Conservation (phyloP, 2,797 vertebrate genomes). For the Typhlichthys eigenmanni region DNA sequence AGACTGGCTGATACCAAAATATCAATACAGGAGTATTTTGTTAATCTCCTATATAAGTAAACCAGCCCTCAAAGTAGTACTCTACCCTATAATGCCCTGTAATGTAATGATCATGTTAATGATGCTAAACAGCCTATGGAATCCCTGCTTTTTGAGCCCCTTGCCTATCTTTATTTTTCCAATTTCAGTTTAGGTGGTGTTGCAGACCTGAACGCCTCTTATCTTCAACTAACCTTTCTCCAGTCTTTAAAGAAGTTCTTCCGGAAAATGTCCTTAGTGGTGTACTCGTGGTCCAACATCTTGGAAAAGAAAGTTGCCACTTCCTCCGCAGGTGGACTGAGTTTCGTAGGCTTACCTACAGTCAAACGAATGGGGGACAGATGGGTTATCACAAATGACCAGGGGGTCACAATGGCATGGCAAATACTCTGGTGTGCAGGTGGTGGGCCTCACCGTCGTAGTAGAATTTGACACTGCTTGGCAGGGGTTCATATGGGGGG, state of each 20-base stretch:
- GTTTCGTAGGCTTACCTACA: constrained; percentile 88
- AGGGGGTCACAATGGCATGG: too few relatives aligned
- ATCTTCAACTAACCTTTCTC: constrained; percentile 84
- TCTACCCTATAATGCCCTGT: too few relatives aligned
- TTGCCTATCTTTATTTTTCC: too few relatives aligned
- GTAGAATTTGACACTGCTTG: constrained; percentile 88
- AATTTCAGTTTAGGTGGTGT: too few relatives aligned
- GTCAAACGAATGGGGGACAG: constrained; percentile 10
- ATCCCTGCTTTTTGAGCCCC: too few relatives aligned
- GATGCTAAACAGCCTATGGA: background rate
- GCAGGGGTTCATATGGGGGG: constrained; percentile 89
- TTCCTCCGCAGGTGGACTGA: constrained; percentile 89
- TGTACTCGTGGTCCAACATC: constrained; percentile 98
- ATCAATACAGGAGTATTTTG: too few relatives aligned
- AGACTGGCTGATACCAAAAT: too few relatives aligned
- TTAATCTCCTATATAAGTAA: too few relatives aligned
- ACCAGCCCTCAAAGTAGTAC: too few relatives aligned
- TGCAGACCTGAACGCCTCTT: background rate
- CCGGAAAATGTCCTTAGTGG: constrained; percentile 94
- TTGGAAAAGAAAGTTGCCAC: constrained; percentile 95
- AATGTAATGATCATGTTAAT: background rate
- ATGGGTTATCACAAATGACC: background rate
- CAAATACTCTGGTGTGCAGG: background rate
- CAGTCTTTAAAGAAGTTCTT: constrained; percentile 98
- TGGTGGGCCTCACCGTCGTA: constrained; percentile 85